phyloP scores from a whole-genome alignment of 2,888 invertebrate species.

The Acanthosoma haemorrhoidale region DNA sequence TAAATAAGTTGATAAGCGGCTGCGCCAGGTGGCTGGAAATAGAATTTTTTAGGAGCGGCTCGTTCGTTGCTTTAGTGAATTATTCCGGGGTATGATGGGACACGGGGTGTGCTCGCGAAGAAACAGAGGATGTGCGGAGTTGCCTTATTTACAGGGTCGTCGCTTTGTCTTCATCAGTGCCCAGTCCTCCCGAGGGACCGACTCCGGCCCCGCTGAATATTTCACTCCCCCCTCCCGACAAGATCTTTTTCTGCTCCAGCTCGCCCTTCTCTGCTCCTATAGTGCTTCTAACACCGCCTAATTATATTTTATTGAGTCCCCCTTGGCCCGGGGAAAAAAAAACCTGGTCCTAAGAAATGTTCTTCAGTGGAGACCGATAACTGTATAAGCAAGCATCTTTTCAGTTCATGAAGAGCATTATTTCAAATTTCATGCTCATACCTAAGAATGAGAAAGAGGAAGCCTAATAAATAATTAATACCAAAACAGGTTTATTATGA shows the following conservation, averaged over 20 bases:
- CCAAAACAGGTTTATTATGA: too few species aligned
- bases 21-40: conserved; percentile 15
- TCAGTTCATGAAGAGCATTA: too few species aligned
- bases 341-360: too few species aligned
- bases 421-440: too few species aligned
- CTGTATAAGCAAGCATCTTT: too few species aligned
- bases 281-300: background rate
- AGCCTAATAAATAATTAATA: too few species aligned
- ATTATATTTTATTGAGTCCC: background rate
- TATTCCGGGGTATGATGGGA: background rate
- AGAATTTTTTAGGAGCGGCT: conserved; percentile 20
- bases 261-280: background rate
- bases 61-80: conserved; percentile 7
- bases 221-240: background rate
- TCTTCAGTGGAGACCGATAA: too few species aligned
- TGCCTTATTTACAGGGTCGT: background rate
- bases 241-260: conserved; percentile 3
- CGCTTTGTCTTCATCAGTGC: conserved; percentile 8
- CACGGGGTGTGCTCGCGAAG: background rate
- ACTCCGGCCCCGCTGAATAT: background rate
- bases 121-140: conserved; percentile 1
- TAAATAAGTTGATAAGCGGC: conserved; percentile 26
- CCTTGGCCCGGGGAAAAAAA: background rate
- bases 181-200: background rate
- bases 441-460: too few species aligned